Conservation (phyloP, 2,888 invertebrate species). For the Synergus gifuensis region DNA sequence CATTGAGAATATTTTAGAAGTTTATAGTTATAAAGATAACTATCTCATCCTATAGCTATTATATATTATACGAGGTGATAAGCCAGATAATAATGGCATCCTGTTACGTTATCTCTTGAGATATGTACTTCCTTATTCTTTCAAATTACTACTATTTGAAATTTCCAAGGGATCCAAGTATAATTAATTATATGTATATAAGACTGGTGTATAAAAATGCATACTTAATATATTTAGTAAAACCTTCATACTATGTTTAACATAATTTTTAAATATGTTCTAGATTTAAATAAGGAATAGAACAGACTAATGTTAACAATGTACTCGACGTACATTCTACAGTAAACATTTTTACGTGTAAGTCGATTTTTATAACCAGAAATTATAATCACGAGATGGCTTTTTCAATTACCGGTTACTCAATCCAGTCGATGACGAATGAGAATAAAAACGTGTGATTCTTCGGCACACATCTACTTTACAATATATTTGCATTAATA, state of each 20-base stretch:
- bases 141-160: neutral
- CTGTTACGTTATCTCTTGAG: neutral
- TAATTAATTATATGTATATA: too few species aligned
- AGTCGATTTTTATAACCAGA: neutral
- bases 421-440: slow-evolving; percentile 32
- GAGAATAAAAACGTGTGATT: neutral
- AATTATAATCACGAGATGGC: slow-evolving; percentile 41
- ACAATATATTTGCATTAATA: neutral
- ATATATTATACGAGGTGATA: neutral
- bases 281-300: too few species aligned
- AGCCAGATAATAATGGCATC: neutral
- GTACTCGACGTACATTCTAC: neutral
- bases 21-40: neutral
- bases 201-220: too few species aligned
- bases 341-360: neutral
- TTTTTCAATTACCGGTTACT: slow-evolving; percentile 36
- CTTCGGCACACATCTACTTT: neutral
- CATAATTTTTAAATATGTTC: too few species aligned
- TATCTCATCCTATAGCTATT: neutral
- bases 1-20: neutral
- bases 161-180: too few species aligned
- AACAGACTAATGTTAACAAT: neutral
- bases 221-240: too few species aligned
- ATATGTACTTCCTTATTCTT: neutral
- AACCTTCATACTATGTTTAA: too few species aligned